Base-by-base conservation (phyloP, 2,888 invertebrate species). In the Drosophila paranaensis region DNA sequence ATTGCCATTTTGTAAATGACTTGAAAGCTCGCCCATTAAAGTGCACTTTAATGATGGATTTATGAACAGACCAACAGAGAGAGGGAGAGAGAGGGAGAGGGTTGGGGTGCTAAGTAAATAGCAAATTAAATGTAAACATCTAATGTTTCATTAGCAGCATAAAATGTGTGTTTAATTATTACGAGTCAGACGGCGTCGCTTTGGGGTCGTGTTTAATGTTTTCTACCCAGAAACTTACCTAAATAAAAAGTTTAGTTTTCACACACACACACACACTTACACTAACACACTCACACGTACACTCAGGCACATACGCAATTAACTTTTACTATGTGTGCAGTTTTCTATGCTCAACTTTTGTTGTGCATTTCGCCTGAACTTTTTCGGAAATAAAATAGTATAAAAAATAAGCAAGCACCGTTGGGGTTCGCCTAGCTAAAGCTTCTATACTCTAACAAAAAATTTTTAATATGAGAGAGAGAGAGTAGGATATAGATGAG, bases 151-250 rank as follows among this genome's bases (percentile, higher is more conserved):
- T 86, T 89, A 86, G 86, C 63, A 86, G 75, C 79, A 81, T 89
- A 87, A 86, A 86, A 86, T 86, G 89, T 88, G 81, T 82, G 81
- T 81, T 89, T 86, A 89, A 86, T 89, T 86, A 86, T 86, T 88
- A 66, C 79, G 70, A 70, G 80, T 69, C 69, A 60, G 57, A 64
- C 65, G 43, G 42, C 64, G 61, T 61, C 51, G 64, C 69, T 70
- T 57, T 61, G 51, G 79, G 64, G 69, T 65, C 64, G 60, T 67
- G 62, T 71, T 70, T 71, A 66, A 74, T 71, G 69, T 76, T 68
- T 66, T 68, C 83, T 71, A 69, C 76, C 81, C 81, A 74, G 66
- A 81, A 88, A 87, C 89, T 88, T 88, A 88, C 89, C 84, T 84
- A 83, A 79, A 77, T 79, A 77, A 81, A 89, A 80, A 84, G 84